Evolutionary conservation across 2,113 vertebrate genomes (phyloP).

Genomic region (Hyperoodon ampullatus): DNA sequence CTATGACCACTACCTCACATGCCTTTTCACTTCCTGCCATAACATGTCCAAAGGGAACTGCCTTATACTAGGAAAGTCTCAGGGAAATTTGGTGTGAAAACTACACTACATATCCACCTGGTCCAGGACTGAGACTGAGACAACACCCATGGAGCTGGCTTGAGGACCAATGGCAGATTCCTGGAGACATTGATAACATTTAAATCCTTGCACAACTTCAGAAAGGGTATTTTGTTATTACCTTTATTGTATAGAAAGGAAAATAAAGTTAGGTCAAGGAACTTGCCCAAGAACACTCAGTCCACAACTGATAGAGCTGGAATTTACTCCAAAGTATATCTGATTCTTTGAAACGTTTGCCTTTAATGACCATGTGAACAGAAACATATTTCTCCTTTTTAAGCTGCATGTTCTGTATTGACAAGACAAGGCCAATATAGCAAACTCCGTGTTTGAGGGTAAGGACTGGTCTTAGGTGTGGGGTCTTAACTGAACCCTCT

Average conservation of each 20-base stretch:
- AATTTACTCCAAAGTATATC: neutral
- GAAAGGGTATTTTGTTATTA: neutral
- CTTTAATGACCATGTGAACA: neutral
- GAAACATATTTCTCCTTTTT: neutral
- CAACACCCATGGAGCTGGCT: neutral
- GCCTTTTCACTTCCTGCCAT: neutral
- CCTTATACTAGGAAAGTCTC: neutral
- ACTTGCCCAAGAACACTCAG: neutral
- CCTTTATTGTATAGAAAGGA: neutral
- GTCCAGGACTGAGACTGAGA: neutral
- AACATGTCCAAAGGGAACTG: neutral
- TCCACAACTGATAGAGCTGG: neutral
- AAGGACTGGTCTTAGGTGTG: neutral
- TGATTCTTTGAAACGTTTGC: neutral
- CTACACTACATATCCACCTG: neutral
- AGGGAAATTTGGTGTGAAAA: neutral
- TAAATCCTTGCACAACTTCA: neutral
- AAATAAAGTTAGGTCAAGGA: conserved; percentile 1
- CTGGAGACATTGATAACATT: neutral
- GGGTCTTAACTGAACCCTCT: neutral
- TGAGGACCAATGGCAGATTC: neutral
- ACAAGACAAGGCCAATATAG: neutral
- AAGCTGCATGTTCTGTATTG: neutral
- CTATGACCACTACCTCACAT: neutral
- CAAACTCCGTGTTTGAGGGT: neutral